Base-by-base conservation (phyloP, 2,113 vertebrate genomes). In the Labrus mixtus region DNA sequence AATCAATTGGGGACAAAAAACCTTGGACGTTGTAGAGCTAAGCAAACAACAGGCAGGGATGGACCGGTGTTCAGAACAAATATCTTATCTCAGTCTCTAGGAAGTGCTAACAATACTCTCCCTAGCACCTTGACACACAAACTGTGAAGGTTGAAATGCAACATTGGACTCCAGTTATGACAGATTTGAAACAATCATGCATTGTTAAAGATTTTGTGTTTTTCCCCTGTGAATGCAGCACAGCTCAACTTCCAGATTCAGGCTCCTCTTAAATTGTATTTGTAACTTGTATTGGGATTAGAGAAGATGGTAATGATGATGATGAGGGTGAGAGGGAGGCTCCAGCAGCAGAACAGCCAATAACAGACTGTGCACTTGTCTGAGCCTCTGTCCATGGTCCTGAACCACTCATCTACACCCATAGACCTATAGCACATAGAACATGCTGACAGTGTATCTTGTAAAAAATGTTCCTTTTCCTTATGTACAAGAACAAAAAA, bases 341-440 rank as follows among this genome's bases (percentile, higher is more conserved):
- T 88, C 62, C 64, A 69, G 68, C 54, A 57, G 82, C 73, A 76
- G 83, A 85, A 81, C 76, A 82, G 79, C 68, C 88, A 90, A 87
- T 76, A 74, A 81, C 82, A 81, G 86, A 86, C 78, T 76, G 81
- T 73, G 81, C 84, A 68, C 74, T 83, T 87, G 83, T 84, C 78
- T 89, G 83, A 85, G 88, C 50, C 90, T 93, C 94, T 95, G 93
- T 95, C 94, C 94, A 87, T 94, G 94, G 94, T 95, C 75, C 94
- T 95, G 94, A 95, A 94, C 25, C 58, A 85, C 77, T 87, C 69
- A 89, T 90, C 79, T 88, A 87, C 89, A 89, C 79, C 82, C 89
- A 82, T 73, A 73, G 82, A 89, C 19, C 61, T 83, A 63, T 56
- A 80, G 72, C 64, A 88, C 65, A 45, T 84, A 84, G 76, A 89